Conservation (phyloP, 2,113 vertebrate species). For the Bujurquina vittata region DNA sequence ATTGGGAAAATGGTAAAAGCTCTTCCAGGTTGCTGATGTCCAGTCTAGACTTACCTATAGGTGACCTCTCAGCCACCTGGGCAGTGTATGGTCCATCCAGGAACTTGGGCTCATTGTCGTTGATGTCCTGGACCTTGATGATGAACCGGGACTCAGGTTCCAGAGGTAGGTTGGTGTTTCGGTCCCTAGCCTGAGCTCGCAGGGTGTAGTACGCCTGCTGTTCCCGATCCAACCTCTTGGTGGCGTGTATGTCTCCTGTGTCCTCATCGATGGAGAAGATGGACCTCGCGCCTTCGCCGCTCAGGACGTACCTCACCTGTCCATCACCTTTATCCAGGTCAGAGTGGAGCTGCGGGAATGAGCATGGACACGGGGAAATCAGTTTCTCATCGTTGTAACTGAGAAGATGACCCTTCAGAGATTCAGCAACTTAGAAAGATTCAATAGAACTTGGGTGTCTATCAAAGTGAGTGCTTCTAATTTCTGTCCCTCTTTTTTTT, state of each 20-base stretch:
- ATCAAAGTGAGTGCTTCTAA: too few species aligned
- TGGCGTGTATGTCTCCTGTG: conserved; percentile 93
- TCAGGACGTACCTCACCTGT: conserved; percentile 91
- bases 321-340: conserved; percentile 92
- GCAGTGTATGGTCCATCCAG: conserved; percentile 89
- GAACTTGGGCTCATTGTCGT: conserved; percentile 82
- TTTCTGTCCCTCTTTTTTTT: too few species aligned
- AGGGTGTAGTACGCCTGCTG: conserved; percentile 92
- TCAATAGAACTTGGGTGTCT: too few species aligned
- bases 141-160: conserved; percentile 92
- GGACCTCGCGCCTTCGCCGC: conserved; percentile 90
- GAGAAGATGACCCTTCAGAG: neutral
- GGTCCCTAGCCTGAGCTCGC: conserved; percentile 87
- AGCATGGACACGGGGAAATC: neutral
- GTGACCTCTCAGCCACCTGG: conserved; percentile 82
- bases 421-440: neutral
- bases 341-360: conserved; percentile 87
- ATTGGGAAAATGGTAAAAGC: neutral
- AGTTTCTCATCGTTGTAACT: neutral
- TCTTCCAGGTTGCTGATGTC: too few species aligned
- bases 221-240: conserved; percentile 90
- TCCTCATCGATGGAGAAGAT: conserved; percentile 95
- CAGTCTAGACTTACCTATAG: conserved; percentile 30
- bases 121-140: conserved; percentile 83
- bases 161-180: conserved; percentile 83